Evolutionary conservation across 2,888 invertebrate species (phyloP), one percentile per base, ranked within the genome.

Genomic region (Neocrepidodera transversa): DNA sequence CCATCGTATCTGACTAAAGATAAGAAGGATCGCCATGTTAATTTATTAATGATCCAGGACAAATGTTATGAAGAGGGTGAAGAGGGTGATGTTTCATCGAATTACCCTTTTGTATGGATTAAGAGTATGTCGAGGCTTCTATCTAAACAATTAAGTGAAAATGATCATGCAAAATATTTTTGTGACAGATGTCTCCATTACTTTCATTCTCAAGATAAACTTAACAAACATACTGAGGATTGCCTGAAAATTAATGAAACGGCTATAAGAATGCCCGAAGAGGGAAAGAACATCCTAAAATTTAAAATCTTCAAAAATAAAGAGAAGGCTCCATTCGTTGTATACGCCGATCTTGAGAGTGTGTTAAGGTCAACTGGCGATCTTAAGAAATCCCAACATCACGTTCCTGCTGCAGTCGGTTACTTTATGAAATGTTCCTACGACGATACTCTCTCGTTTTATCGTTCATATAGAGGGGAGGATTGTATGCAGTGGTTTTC

Each of bases 261-360:
- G 1, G 45, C 45, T 7, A 28, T 47, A 26, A 54, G 50, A 42
- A 40, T 66, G 17, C 58, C 58, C n/a, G 53, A 52, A 36, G 54
- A 11, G 16, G 52, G 20, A 28, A 42, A 11, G n/a, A 53, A 61
- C 16, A 45, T 40, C n/a, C 3, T 63, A 7, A 35, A 52, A 17
- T 63, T 63, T 11, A 56, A 56, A 40, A 48, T 48, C 18, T 11
- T 17, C 17, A 48, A 28, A 20, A 48, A 47, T 11, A 47, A 55
- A 23, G 48, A 48, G 16, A 55, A 58, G 14, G 50, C 32, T 1
- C 62, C 63, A 4, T 63, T 68, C 48, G 32, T 56, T 32, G 49
- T 68, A 7, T 65, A 68, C 23, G 63, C 65, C 28, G 68, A 68
- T 48, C 23, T 67, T 8, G 38, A 55, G n/a, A n/a, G n/a, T n/a